Evolutionary conservation across 2,113 vertebrate species (phyloP).

Genomic region (Drymodes brunneopygia): DNA sequence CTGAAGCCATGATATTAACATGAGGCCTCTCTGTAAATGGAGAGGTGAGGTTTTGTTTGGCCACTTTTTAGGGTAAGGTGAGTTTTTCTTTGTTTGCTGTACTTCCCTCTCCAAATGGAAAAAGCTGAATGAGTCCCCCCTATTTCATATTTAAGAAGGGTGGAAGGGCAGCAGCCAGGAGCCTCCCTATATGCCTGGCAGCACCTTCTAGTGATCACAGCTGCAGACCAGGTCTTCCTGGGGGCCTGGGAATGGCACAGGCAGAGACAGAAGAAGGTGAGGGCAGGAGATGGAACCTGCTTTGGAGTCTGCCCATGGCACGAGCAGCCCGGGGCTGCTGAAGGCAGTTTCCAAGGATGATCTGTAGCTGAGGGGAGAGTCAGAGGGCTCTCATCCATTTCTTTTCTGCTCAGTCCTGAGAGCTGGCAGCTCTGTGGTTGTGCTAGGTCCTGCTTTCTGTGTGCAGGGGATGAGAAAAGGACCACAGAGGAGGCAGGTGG

Average conservation of each 20-base stretch:
- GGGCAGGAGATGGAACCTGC: neutral
- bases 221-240: neutral
- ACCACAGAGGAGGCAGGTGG: neutral
- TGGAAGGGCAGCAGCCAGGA: neutral
- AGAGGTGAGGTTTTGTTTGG: neutral
- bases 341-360: neutral
- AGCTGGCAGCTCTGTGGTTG: neutral
- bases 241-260: neutral
- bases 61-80: neutral
- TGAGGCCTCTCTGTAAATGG: neutral
- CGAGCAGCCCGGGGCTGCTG: neutral
- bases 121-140: neutral
- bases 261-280: neutral
- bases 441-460: neutral
- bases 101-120: neutral
- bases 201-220: neutral
- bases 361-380: too few relatives aligned
- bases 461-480: neutral
- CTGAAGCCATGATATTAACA: neutral
- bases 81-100: neutral
- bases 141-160: neutral
- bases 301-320: neutral
- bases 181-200: neutral
- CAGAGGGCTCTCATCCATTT: neutral
- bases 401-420: neutral